Conservation (phyloP, 2,113 vertebrate genomes). For the Otolemur garnettii region DNA sequence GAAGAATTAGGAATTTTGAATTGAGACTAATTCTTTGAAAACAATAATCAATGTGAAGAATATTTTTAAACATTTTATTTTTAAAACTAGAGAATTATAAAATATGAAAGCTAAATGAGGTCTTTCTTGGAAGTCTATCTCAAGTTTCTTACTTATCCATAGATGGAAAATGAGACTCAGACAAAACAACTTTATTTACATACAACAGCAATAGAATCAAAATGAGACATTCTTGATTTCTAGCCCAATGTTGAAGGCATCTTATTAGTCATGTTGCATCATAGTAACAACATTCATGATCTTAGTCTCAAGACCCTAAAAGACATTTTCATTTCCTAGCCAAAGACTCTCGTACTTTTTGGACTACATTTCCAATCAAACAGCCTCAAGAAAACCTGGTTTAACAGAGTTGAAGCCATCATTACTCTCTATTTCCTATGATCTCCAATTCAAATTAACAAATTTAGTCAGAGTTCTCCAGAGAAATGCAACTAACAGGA, state of each 20-base stretch:
- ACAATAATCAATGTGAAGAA: neutral
- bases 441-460: neutral
- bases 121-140: neutral
- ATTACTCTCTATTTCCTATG: neutral
- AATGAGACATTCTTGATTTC: neutral
- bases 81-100: neutral
- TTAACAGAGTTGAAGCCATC: neutral
- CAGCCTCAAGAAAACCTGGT: neutral
- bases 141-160: neutral
- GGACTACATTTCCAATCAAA: neutral
- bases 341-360: neutral
- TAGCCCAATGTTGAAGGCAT: neutral
- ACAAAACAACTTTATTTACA: neutral
- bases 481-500: neutral
- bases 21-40: constrained; percentile 25
- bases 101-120: neutral
- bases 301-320: neutral
- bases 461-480: neutral
- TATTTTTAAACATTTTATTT: neutral
- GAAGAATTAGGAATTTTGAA: neutral
- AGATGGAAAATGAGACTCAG: neutral
- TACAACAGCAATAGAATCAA: neutral
- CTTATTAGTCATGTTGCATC: neutral
- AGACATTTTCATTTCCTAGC: constrained; percentile 2
- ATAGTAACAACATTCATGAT: neutral